Base-by-base conservation (phyloP, 2,888 invertebrate genomes). In the Clivina fossor region DNA sequence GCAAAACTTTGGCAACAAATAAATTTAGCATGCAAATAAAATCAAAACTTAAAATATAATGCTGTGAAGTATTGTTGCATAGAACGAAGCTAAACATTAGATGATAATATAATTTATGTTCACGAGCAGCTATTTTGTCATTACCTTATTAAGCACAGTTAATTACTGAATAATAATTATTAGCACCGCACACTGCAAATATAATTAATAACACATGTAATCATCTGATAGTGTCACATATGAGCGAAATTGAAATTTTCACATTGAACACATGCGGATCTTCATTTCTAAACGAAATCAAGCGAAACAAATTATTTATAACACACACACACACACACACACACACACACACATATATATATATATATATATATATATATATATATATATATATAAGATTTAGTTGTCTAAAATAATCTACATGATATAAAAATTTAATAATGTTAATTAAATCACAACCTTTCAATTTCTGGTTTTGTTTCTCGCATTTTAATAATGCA, bases 141-240 rank as follows among this genome's bases (percentile, higher is more conserved):
- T 32, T 46, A 46, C 33, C 30, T 46, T 32, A 33, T 46, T 46
- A 33, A 46, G 32, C 44, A 24, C 8, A 46, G 46, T 19, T 46
- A 33, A 46, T 46, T 16, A 24, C 22, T 35, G 48, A 48, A 48
- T 48, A 35, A 48, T 48, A 48, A 48, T 48, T 19, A 35, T 33
- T 22, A 35, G 35, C 19, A 33, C 16, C 24, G 37, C 33, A 35
- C 24, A 20, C 48, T 48, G 48, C 35, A 48, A 47, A 24, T 48
- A 37, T 48, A 48, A 48, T 48, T 48, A 35, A 48, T 35, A 48
- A 24, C 18, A 48, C 24, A 33, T 9, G 18, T 44, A 28, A 26
- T 35, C 13, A 16, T 35, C 5, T 15, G 35, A 37, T 9, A 33
- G 13, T 24, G 16, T 20, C 16, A 33, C 16, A 26, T 44, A 30